Evolutionary conservation across 2,113 vertebrate genomes (phyloP).

Genomic region (Malurus alboscapulatus): DNA sequence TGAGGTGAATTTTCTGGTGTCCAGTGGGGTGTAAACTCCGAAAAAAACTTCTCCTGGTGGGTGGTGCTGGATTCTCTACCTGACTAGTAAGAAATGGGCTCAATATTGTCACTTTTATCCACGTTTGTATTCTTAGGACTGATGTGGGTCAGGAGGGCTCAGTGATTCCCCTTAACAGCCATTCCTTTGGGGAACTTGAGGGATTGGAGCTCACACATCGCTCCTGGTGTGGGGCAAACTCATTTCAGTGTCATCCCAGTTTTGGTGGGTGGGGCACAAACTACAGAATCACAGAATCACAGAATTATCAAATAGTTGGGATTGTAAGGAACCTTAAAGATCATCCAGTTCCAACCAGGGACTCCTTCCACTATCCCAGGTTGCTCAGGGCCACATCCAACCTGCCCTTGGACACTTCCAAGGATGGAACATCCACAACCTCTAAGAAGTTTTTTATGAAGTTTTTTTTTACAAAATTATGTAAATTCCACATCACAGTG

Average conservation of each 20-base stretch:
- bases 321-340: not conserved
- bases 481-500: not conserved
- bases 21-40: not conserved
- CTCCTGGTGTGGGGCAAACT: not conserved
- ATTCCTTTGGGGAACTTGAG: rapidly evolving
- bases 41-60: not conserved
- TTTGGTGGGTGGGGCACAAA: not conserved
- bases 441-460: not conserved
- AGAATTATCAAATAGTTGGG: not conserved
- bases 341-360: not conserved
- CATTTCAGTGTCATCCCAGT: not conserved
- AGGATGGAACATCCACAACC: not conserved
- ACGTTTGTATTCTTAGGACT: not conserved
- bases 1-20: not conserved
- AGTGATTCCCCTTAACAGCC: not conserved
- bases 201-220: not conserved
- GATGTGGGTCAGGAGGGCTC: not conserved
- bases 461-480: not conserved
- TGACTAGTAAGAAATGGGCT: not conserved
- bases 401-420: not conserved
- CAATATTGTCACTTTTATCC: not conserved
- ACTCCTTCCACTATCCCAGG: not conserved
- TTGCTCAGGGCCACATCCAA: not conserved
- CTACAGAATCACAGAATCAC: too few relatives aligned
- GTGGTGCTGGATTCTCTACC: not conserved